A percentile compares a stretch with the other conserved stretches of the same genome.
Conservation (phyloP, 2,113 vertebrate genomes). For the Leptodactylus fuscus region DNA sequence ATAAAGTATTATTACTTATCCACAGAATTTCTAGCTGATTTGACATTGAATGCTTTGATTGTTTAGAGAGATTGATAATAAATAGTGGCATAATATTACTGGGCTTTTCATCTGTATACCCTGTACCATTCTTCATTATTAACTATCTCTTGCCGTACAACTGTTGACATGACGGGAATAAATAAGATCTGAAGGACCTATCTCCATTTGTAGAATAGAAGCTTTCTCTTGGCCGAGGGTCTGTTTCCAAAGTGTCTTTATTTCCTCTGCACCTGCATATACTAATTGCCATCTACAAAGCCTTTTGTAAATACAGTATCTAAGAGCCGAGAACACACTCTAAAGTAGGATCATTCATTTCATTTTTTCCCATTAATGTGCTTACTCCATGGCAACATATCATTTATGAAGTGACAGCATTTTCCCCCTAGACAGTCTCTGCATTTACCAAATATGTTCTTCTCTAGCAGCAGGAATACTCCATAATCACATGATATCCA, state of each 20-base stretch:
- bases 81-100: conserved; percentile 13
- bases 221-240: conserved; percentile 60
- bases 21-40: neutral
- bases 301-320: conserved; percentile 64
- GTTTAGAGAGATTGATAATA: conserved; percentile 11
- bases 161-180: conserved; percentile 62
- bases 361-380: conserved; percentile 72
- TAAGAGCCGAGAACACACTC: conserved; percentile 64
- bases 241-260: conserved; percentile 62
- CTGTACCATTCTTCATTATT: neutral
- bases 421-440: conserved; percentile 61
- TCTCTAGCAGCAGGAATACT: conserved; percentile 2
- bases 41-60: neutral
- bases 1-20: neutral
- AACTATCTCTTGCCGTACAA: neutral
- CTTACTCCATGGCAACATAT: conserved; percentile 72
- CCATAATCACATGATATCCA: neutral
- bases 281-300: conserved; percentile 72
- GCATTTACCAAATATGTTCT: conserved; percentile 56
- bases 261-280: conserved; percentile 69
- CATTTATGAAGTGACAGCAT: conserved; percentile 65
- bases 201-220: conserved; percentile 11
- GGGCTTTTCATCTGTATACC: neutral
- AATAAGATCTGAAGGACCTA: conserved; percentile 63
- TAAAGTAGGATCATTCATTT: conserved; percentile 69